phyloP scores from a whole-genome alignment of 2,888 invertebrate genomes.

The Dione vanillae region DNA sequence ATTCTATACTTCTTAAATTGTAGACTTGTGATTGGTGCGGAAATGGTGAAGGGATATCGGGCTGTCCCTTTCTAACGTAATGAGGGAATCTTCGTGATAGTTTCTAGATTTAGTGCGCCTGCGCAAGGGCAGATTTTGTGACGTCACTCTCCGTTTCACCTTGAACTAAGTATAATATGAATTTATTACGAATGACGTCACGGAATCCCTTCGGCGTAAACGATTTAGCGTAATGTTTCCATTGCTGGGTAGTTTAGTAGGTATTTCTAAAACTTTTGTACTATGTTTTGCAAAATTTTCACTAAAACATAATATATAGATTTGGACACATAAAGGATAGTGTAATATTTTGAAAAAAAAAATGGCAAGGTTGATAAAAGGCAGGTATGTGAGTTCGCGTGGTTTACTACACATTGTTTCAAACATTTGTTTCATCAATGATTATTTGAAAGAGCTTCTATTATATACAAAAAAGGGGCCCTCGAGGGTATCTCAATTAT shows the following conservation, averaged over 20 bases:
- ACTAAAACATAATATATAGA: constrained; percentile 76
- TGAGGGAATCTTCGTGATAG: constrained; percentile 74
- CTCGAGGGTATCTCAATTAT: constrained; percentile 59
- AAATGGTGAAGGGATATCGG: constrained; percentile 54
- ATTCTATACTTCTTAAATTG: constrained; percentile 57
- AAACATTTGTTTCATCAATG: constrained; percentile 50
- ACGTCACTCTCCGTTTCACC: constrained; percentile 14
- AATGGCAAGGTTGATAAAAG: constrained; percentile 37
- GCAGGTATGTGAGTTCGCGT: constrained; percentile 56
- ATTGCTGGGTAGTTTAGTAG: constrained; percentile 81
- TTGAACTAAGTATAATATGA: constrained; percentile 20
- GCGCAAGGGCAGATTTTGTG: constrained; percentile 28
- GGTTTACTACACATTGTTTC: constrained; percentile 41
- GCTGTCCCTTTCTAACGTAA: constrained; percentile 66
- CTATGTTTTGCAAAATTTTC: constrained; percentile 85
- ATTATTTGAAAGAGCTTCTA: constrained; percentile 70
- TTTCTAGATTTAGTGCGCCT: constrained; percentile 75
- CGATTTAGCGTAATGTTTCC: constrained; percentile 57
- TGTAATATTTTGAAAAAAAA: constrained; percentile 46
- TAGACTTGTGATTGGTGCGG: constrained; percentile 69
- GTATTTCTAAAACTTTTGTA: constrained; percentile 83
- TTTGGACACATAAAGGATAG: constrained; percentile 78
- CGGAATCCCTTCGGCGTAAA: constrained; percentile 40
- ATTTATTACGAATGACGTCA: constrained; percentile 20
- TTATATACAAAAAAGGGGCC: constrained; percentile 73